These are phyloP conservation scores for Lasioglossum figueresi DNA, from an alignment of 2,888 invertebrate genomes.

Conservation along the genomic window DNA sequence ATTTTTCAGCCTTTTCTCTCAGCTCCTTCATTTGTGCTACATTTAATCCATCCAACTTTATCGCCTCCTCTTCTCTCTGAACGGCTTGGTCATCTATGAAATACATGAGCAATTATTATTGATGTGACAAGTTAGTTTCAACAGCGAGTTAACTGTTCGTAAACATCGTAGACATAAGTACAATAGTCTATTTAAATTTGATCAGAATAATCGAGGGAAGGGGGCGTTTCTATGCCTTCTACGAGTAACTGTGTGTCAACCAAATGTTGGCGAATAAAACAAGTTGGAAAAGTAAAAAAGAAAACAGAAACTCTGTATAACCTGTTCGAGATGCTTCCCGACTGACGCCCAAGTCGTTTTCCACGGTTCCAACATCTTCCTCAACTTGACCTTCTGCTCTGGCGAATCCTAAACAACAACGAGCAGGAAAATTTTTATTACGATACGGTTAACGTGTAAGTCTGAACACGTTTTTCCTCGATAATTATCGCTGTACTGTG, in stretches of 20 bases:
- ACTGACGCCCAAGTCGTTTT: conserved; percentile 92
- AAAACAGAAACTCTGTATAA: conserved; percentile 83
- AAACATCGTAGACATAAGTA: background rate
- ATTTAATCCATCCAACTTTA: conserved; percentile 97
- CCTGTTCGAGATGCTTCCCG: conserved; percentile 96
- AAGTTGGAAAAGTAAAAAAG: background rate
- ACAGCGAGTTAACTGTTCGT: background rate
- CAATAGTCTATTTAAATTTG: background rate
- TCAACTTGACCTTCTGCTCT: conserved; percentile 84
- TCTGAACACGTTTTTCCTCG: background rate
- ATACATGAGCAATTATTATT: background rate
- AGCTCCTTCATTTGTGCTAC: conserved; percentile 97
- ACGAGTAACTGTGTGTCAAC: background rate
- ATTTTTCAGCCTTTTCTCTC: conserved; percentile 94
- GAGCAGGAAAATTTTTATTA: conserved; percentile 20
- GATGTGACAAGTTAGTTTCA: background rate
- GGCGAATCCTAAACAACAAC: conserved; percentile 75
- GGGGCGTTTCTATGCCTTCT: background rate
- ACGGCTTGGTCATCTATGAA: conserved; percentile 93
- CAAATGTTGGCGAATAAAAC: background rate
- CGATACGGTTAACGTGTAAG: background rate
- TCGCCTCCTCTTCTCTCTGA: conserved; percentile 97
- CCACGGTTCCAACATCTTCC: conserved; percentile 87
- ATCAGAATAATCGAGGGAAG: background rate
- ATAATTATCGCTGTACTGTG: background rate